Evolutionary conservation across 2,888 invertebrate species (phyloP), one percentile per base, ranked within the genome.

Genomic region (Scaptomyza flava): DNA sequence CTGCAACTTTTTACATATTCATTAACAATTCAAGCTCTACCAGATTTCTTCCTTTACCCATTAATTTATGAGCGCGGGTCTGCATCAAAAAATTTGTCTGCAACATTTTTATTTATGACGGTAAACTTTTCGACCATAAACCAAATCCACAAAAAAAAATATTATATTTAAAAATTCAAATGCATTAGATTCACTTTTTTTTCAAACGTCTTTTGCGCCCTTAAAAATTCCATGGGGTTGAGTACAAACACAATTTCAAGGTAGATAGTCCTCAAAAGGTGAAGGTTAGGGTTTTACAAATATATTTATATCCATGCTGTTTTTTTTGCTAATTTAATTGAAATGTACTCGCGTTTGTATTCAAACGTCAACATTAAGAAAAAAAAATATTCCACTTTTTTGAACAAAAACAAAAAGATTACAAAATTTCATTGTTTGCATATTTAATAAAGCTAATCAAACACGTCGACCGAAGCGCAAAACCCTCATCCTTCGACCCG

Each of bases 361-460:
- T n/a, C 36, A 34, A 68, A 78, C 63, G 83, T 72, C 75, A 61
- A 56, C 65, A 58, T 47, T 41, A 47, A 50, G 1, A 17, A 17
- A 17, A 17, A 63, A 65, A 61, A 65, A 57, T 64, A 80, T 88
- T 88, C 72, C 87, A 86, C 70, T 62, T 81, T 88, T 87, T 71
- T 85, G 65, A 70, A 72, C 84, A 85, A 86, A 86, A 88, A 85
- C 87, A 84, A 88, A 81, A 88, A 84, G 79, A 86, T 14, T 38
- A 62, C 62, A 59, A 64, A 76, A 53, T 75, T 78, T 68, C 65
- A 73, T 88, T 84, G 84, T 86, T 84, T 84, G 84, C 86, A 84
- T 84, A 84, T 88, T 84, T 88, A 86, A 84, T 88, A 83, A 73
- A 80, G 88, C 88, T 88, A 84, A 84, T 84, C 88, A 88, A 84